phyloP scores from a whole-genome alignment of 2,797 vertebrate genomes.

The Sebastes trivittatus region DNA sequence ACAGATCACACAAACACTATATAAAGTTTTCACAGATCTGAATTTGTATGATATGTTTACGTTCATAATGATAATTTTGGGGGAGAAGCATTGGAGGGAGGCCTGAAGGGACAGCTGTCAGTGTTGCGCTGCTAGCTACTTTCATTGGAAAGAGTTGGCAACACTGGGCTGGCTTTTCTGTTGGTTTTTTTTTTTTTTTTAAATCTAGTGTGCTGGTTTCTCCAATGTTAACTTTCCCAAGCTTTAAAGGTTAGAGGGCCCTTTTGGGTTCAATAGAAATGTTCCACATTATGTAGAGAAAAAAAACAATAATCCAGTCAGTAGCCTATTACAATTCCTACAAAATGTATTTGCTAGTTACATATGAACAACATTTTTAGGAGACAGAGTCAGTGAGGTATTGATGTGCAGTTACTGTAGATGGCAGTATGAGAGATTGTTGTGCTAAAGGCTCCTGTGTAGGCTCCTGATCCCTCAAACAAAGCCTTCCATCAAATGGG shows the following conservation, averaged over 20 bases:
- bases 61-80: too few relatives aligned
- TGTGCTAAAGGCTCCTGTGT: not conserved
- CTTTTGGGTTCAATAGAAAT: not conserved
- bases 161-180: not conserved
- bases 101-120: too few relatives aligned
- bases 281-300: not conserved
- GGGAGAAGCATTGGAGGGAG: too few relatives aligned
- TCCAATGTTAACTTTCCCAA: not conserved
- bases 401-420: not conserved
- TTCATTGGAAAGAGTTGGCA: not conserved
- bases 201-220: not conserved
- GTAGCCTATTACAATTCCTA: not conserved
- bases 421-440: not conserved
- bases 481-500: conserved; percentile 42
- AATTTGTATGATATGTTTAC: too few relatives aligned
- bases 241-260: not conserved
- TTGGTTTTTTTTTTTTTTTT: not conserved
- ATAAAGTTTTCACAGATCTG: too few relatives aligned
- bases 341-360: not conserved
- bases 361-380: not conserved
- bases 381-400: not conserved
- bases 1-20: too few relatives aligned
- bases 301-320: not conserved
- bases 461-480: conserved; percentile 26
- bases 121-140: not conserved